Conservation (phyloP, 37 sponge, comb jelly and placozoan genomes). For the Eunapius fragilis region DNA sequence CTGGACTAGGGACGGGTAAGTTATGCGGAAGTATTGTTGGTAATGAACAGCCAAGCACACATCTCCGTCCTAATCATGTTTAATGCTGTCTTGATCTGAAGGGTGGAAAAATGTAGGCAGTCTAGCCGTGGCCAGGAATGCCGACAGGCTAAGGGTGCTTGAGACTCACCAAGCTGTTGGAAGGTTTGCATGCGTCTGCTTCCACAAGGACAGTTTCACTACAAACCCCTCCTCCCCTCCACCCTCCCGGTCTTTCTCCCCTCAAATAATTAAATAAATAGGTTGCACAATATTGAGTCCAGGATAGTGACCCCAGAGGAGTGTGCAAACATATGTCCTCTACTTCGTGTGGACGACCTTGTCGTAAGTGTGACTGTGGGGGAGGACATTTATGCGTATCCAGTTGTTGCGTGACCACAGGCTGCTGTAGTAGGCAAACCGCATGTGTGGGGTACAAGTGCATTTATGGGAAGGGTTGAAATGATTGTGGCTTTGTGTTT, state of each 20-base stretch:
- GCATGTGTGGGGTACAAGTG: background rate
- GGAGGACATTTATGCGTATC: background rate
- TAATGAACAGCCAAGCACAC: background rate
- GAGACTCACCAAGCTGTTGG: slow-evolving; percentile 16
- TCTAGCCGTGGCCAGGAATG: slow-evolving; percentile 59
- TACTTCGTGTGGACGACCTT: slow-evolving; percentile 70
- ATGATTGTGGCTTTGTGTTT: background rate
- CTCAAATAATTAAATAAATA: no score
- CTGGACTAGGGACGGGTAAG: slow-evolving; percentile 55
- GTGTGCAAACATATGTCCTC: slow-evolving; percentile 59
- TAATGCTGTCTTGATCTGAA: background rate
- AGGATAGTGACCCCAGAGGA: slow-evolving; percentile 67
- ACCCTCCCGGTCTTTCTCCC: no score
- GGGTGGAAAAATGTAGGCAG: slow-evolving; percentile 66
- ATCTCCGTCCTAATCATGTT: background rate
- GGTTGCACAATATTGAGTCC: slow-evolving; percentile 58
- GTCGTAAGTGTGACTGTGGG: slow-evolving; percentile 16
- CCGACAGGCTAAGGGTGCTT: slow-evolving; percentile 54
- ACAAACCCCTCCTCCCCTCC: no score
- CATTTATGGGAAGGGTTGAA: background rate
- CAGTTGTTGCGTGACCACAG: no score
- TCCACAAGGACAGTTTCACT: no score
- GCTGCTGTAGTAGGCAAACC: no score
- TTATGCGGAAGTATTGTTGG: no score
- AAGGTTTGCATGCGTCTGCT: slow-evolving; percentile 26